Evolutionary conservation across 2,888 invertebrate species (phyloP).

Genomic region (Leistus spinibarbis): DNA sequence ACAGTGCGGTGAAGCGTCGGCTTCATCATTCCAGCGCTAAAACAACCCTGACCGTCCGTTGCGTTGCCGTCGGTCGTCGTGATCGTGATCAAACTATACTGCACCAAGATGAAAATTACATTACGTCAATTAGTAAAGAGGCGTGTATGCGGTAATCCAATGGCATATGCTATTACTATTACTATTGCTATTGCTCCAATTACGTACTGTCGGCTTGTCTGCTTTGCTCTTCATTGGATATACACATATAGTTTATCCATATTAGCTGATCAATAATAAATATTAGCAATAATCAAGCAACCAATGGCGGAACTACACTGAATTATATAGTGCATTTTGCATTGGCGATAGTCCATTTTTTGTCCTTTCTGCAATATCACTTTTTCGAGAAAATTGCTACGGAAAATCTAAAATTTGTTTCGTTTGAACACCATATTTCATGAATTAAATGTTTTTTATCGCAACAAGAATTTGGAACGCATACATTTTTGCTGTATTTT

Average conservation of each 20-base stretch:
- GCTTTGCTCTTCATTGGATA: too few species aligned
- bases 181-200: background rate
- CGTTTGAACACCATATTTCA: too few species aligned
- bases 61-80: background rate
- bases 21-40: background rate
- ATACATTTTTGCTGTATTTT: background rate
- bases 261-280: too few species aligned
- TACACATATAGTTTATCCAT: too few species aligned
- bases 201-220: background rate
- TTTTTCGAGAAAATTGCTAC: too few species aligned
- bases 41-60: background rate
- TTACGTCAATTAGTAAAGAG: background rate
- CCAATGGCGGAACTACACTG: too few species aligned
- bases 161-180: background rate
- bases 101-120: background rate
- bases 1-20: background rate
- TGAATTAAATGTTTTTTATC: background rate
- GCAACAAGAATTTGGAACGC: background rate
- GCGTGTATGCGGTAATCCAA: background rate
- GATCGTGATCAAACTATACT: background rate
- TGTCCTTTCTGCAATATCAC: too few species aligned
- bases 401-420: too few species aligned
- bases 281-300: too few species aligned
- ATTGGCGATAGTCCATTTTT: too few species aligned
- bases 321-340: too few species aligned